A percentile compares a stretch with the other conserved stretches of the same genome.
Conservation (phyloP, 2,888 invertebrate genomes). For the Mimumesa dahlbomi region DNA sequence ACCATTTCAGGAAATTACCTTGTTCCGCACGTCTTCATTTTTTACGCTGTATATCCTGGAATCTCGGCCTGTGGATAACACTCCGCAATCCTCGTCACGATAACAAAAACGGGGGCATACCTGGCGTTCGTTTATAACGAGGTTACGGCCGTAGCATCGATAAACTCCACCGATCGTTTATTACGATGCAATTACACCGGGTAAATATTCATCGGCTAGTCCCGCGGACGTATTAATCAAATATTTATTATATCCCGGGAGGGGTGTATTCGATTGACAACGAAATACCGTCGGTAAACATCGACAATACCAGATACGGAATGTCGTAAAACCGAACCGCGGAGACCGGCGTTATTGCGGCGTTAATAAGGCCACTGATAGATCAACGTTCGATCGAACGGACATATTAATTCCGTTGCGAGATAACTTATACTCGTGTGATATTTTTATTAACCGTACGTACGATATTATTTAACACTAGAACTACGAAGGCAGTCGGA, state of each 20-base stretch:
- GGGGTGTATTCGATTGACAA: no score
- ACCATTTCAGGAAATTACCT: conserved; percentile 50
- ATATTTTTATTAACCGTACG: conserved; percentile 2
- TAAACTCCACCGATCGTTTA: no score
- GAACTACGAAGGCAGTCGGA: background rate
- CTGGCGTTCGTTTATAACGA: conserved; percentile 8
- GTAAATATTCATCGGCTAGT: no score
- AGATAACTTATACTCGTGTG: background rate
- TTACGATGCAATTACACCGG: background rate
- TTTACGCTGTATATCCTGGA: conserved; percentile 38
- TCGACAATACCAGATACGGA: no score
- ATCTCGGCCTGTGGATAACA: conserved; percentile 23
- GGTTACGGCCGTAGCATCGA: conserved; percentile 1
- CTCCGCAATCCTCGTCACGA: background rate
- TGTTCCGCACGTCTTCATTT: conserved; percentile 50
- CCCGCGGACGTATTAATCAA: no score
- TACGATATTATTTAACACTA: conserved; percentile 8
- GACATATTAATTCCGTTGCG: background rate
- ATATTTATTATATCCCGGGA: no score
- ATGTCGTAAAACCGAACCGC: no score
- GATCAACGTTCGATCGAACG: background rate
- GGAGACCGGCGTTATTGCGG: background rate
- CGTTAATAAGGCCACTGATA: background rate
- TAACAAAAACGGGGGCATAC: conserved; percentile 38
- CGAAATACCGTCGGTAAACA: no score